Conservation (phyloP, 2,888 invertebrate genomes). For the Microdon myrmicae region DNA sequence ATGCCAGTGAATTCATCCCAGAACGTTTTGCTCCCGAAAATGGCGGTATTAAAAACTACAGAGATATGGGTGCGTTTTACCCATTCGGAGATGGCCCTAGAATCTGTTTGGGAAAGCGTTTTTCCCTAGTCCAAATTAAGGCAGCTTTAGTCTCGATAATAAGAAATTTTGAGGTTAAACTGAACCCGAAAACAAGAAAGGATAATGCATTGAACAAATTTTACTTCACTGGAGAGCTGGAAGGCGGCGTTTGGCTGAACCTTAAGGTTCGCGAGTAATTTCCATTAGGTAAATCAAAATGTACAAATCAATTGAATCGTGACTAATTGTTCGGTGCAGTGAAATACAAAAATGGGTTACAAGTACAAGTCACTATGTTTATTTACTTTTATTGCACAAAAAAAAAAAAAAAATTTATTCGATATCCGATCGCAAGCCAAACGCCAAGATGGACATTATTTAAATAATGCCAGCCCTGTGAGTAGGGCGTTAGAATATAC, state of each 20-base stretch:
- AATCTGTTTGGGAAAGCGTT: slow-evolving; percentile 61
- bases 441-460: no score
- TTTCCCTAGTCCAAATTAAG: slow-evolving; percentile 60
- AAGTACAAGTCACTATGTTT: no score
- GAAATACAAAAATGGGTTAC: no score
- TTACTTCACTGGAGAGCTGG: slow-evolving; percentile 57
- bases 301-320: no score
- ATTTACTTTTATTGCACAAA: no score
- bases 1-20: slow-evolving; percentile 61
- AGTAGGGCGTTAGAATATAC: no score
- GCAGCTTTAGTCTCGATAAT: slow-evolving; percentile 59
- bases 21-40: slow-evolving; percentile 61
- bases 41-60: slow-evolving; percentile 58
- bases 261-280: no score
- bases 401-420: no score
- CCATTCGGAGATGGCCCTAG: slow-evolving; percentile 66
- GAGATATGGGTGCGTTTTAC: slow-evolving; percentile 61
- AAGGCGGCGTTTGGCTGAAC: slow-evolving; percentile 62
- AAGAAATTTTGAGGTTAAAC: slow-evolving; percentile 55
- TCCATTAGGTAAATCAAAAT: no score
- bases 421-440: no score
- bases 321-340: no score
- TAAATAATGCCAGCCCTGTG: no score
- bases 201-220: slow-evolving; percentile 58
- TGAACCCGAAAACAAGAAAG: slow-evolving; percentile 56